Evolutionary conservation across 1,140 invertebrate species (phyloP), one percentile per base, ranked within the genome.

Genomic region (Nixonia krombeini): DNA sequence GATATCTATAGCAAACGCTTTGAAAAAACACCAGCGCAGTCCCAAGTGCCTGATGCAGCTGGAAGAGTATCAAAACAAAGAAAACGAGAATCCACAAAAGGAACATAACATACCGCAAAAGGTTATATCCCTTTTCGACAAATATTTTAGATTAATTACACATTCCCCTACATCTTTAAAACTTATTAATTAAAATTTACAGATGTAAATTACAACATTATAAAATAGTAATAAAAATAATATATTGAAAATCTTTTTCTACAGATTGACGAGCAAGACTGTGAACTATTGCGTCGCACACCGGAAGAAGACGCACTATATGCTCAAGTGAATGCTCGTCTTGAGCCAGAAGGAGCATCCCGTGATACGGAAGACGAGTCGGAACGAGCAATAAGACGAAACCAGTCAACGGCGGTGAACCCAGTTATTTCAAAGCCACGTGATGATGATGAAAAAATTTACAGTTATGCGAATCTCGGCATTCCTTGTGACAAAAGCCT

Each of bases 21-120:
- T 76, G 9, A 83, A 82, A 16, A 78, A 74, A 40, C 71, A 74
- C 8, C 47, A 76, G 9, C 37, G 50, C 1, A 69, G 31, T 17
- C 7, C 52, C 0, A 82, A 72, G 23, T 76, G 77, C 45, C 69
- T 80, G 23, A 81, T 74, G 82, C 86, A 73, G 78, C 28, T 87
- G 7, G 88, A 90, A 71, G 89, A 89, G 47, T 85, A 78, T 52
- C 89, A 91, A 70, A 90, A 91, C 70, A 91, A 91, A 66, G 90
- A 91, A 75, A 91, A 91, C 70, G 89, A 91, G 63, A 90, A 88
- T 76, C 89, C 90, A 4, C 70, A 85, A 62, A 76, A 89, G 73
- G 79, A 87, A 68, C 65, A 62, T 7, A 21, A 5, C 8, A 0
- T n/a, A 4, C 7, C 23, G 0, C 40, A 46, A 26, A 38, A 61